phyloP scores from a whole-genome alignment of 1,140 invertebrate species.

The Zophobas morio region DNA sequence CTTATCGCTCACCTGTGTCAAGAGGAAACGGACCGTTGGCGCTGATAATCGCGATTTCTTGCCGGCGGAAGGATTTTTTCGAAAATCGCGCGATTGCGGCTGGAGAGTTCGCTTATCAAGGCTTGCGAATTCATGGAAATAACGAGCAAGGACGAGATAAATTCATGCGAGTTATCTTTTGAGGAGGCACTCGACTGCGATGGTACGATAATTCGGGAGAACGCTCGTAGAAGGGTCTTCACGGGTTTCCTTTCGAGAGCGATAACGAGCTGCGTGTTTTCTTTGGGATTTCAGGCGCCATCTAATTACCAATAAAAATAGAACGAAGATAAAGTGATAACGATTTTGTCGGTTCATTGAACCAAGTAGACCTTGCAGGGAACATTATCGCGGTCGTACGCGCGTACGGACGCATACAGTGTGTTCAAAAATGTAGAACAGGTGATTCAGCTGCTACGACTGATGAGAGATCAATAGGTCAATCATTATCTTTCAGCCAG shows the following conservation, averaged over 20 bases:
- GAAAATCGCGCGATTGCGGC: background rate
- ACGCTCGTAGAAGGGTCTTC: background rate
- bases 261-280: background rate
- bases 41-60: background rate
- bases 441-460: no score
- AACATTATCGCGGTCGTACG: background rate
- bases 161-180: constrained; percentile 28
- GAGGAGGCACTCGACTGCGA: constrained; percentile 26
- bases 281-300: background rate
- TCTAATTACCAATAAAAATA: background rate
- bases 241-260: no score
- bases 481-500: no score
- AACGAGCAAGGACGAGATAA: constrained; percentile 29
- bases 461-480: no score
- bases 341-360: constrained; percentile 25
- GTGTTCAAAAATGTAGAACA: background rate
- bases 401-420: background rate
- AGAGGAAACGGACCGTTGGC: constrained; percentile 18
- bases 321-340: constrained; percentile 3
- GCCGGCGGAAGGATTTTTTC: background rate
- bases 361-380: background rate
- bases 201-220: constrained; percentile 19
- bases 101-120: no score
- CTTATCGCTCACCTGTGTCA: constrained; percentile 33
- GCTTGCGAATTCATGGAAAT: constrained; percentile 21